phyloP scores from a whole-genome alignment of 2,888 invertebrate genomes.

The Eristalis pertinax region DNA sequence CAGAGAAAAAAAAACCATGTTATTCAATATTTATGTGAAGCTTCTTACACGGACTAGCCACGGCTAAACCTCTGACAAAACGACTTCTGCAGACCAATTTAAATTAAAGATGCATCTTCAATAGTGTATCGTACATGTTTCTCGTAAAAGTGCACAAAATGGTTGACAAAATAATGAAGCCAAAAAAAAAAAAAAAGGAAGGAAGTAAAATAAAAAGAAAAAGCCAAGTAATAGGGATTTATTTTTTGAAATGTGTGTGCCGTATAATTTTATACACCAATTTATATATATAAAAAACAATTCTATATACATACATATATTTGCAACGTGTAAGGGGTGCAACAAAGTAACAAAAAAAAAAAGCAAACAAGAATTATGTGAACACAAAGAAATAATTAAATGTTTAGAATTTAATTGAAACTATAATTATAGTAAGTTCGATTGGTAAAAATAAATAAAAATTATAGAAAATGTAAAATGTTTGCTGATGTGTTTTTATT shows the following conservation, averaged over 20 bases:
- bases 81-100: conserved; percentile 3
- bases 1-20: neutral
- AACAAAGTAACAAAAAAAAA: conserved; percentile 19
- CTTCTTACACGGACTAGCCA: conserved; percentile 28
- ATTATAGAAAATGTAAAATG: conserved; percentile 28
- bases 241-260: conserved; percentile 44
- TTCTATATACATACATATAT: conserved; percentile 24
- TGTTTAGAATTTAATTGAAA: conserved; percentile 57
- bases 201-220: neutral
- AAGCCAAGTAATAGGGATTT: conserved; percentile 21
- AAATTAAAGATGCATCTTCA: neutral
- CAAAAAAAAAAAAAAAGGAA: conserved; percentile 2
- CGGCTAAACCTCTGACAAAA: neutral
- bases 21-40: conserved; percentile 19
- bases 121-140: neutral
- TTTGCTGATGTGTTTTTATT: neutral
- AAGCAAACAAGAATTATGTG: conserved; percentile 6
- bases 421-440: conserved; percentile 57
- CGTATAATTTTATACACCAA: conserved; percentile 61
- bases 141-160: conserved; percentile 41
- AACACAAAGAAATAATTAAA: neutral
- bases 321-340: conserved; percentile 52
- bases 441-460: conserved; percentile 56
- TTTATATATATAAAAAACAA: conserved; percentile 20
- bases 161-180: conserved; percentile 3